Evolutionary conservation across 2,113 vertebrate species (phyloP).

Genomic region (Myanophis thanlyinensis): DNA sequence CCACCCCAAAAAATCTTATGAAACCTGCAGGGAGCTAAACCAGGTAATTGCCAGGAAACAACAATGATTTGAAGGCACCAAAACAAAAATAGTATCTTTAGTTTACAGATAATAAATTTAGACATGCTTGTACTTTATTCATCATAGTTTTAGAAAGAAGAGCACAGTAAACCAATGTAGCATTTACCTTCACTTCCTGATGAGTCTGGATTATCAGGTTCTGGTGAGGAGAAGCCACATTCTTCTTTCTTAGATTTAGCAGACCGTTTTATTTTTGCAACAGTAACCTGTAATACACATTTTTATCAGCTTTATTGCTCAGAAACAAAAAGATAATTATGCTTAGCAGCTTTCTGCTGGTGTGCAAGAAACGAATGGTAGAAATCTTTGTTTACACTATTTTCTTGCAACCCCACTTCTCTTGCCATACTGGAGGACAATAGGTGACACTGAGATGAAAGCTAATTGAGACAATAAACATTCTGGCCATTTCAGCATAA

Average conservation of each 20-base stretch:
- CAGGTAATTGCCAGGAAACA: neutral
- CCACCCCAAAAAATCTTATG: neutral
- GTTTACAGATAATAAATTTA: neutral
- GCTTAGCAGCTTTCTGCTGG: neutral
- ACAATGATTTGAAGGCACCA: neutral
- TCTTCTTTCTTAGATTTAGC: constrained; percentile 84
- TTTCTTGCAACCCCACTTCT: neutral
- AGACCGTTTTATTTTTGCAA: constrained; percentile 86
- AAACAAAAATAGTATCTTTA: neutral
- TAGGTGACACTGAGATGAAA: neutral
- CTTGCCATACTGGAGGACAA: neutral
- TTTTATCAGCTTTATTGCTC: neutral
- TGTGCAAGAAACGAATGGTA: neutral
- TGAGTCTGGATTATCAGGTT: constrained; percentile 92
- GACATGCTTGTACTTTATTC: neutral
- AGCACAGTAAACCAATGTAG: neutral
- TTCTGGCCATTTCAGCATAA: neutral
- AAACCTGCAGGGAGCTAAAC: neutral
- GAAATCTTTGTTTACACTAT: neutral
- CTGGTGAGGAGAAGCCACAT: constrained; percentile 92
- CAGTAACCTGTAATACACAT: constrained; percentile 81
- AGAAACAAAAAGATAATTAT: neutral
- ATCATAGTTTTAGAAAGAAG: neutral
- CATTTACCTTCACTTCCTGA: constrained; percentile 92
- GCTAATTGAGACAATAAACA: neutral